Conservation (phyloP, 2,888 invertebrate genomes). For the Sesia bembeciformis region DNA sequence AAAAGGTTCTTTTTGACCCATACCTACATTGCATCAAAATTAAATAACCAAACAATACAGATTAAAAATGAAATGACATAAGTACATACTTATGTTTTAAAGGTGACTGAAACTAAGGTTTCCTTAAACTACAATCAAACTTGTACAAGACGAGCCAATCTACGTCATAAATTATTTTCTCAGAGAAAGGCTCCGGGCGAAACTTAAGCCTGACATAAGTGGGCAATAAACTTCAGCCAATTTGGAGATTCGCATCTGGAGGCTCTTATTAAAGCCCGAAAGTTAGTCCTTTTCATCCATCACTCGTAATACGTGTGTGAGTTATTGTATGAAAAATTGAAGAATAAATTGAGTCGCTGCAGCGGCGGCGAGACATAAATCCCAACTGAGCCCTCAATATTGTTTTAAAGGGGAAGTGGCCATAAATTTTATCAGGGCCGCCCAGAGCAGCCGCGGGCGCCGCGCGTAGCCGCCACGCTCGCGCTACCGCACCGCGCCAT, state of each 20-base stretch:
- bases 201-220: conserved; percentile 75
- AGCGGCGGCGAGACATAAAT: conserved; percentile 74
- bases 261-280: conserved; percentile 75
- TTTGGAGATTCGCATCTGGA: conserved; percentile 75
- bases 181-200: conserved; percentile 67
- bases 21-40: too few species aligned
- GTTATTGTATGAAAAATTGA: conserved; percentile 76
- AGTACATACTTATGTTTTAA: too few species aligned
- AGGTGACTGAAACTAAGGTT: conserved; percentile 2
- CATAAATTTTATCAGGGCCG: conserved; percentile 75
- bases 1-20: too few species aligned
- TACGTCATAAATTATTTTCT: conserved; percentile 70
- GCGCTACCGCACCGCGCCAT: conserved; percentile 14
- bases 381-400: conserved; percentile 76
- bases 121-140: conserved; percentile 53
- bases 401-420: conserved; percentile 76
- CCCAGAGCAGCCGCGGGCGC: conserved; percentile 38
- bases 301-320: conserved; percentile 75
- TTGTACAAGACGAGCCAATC: conserved; percentile 62
- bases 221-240: conserved; percentile 75
- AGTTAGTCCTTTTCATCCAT: conserved; percentile 76
- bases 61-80: too few species aligned
- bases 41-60: too few species aligned
- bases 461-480: conserved; percentile 26
- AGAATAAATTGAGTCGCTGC: conserved; percentile 76